Evolutionary conservation across 2,113 vertebrate species (phyloP), one percentile per base, ranked within the genome.

Genomic region (Perca flavescens): DNA sequence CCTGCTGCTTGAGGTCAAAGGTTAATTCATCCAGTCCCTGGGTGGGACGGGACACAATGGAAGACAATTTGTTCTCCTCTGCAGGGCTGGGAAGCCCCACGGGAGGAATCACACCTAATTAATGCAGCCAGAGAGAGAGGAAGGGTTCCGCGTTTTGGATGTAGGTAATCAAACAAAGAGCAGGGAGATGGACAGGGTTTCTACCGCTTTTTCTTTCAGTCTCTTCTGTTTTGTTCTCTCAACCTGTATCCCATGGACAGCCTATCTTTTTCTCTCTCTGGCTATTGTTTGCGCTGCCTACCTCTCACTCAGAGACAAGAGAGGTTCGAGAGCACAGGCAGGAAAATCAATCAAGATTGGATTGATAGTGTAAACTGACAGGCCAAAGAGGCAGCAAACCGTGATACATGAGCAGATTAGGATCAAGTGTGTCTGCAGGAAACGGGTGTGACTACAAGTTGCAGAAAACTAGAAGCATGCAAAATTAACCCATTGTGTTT

Each of bases 291-390:
- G 79, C 25, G 25, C 77, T 80, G 81, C 53, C 82, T 49, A 69
- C 69, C 69, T 84, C 86, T 84, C 63, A 86, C 73, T 88, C 76
- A 54, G 66, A 87, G 69, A 89, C 83, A 84, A 86, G 82, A 85
- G 74, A 86, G 36, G 79, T 81, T 84, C 19, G 25, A 82, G 62
- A 86, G 89, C 17, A 56, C 71, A 74, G 81, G 58, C 85, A 79
- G 79, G 67, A 90, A 92, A 92, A 92, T 90, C 88, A 90, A 88
- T 91, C 88, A 87, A 84, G 88, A 92, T 80, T 81, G 82, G 78
- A 88, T 76, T 84, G 90, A 91, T 87, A 88, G 82, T 68, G 82
- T 86, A 91, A 91, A 94, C 77, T 86, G 90, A 92, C 88, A 90
- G 89, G 77, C 72, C 40, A 46, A 62, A 78, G 81, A 91, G 74